Conservation (phyloP, 1,140 invertebrate species). For the Cydia pomonella region DNA sequence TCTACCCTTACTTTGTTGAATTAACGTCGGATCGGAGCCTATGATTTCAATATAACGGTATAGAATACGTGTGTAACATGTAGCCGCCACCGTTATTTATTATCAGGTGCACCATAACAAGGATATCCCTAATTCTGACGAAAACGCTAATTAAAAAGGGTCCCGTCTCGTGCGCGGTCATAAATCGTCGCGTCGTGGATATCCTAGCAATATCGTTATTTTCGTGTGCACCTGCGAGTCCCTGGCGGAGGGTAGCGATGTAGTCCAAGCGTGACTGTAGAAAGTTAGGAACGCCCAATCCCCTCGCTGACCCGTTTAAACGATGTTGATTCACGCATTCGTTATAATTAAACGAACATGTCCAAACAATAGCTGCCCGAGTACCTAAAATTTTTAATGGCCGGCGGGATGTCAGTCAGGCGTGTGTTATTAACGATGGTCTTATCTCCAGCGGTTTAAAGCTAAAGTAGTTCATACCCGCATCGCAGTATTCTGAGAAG, state of each 20-base stretch:
- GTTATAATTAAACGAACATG: conserved; percentile 57
- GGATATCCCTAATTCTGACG: conserved; percentile 28
- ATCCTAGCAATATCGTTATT: conserved; percentile 11
- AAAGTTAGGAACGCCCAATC: conserved; percentile 57
- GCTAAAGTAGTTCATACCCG: conserved; percentile 46
- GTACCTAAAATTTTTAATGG: conserved; percentile 27
- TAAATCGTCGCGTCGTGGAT: conserved; percentile 23
- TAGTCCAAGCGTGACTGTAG: conserved; percentile 57
- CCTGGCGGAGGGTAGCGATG: conserved; percentile 32
- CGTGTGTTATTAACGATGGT: conserved; percentile 50
- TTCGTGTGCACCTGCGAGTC: conserved; percentile 35
- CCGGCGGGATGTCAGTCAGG: conserved; percentile 45
- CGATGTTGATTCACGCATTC: conserved; percentile 56
- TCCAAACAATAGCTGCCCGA: conserved; percentile 33
- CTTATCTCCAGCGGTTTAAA: conserved; percentile 52
- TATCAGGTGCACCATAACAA: conserved; percentile 23
- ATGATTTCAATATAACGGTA: background rate
- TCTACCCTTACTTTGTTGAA: too few species aligned
- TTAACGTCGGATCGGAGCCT: too few species aligned
- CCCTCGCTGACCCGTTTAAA: conserved; percentile 46
- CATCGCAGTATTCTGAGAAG: conserved; percentile 61
- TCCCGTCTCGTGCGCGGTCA: conserved; percentile 16
- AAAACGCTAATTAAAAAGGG: conserved; percentile 32
- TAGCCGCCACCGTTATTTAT: background rate
- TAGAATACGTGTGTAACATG: background rate